Conservation (phyloP, 1,140 invertebrate genomes). For the Antheraea pernyi region DNA sequence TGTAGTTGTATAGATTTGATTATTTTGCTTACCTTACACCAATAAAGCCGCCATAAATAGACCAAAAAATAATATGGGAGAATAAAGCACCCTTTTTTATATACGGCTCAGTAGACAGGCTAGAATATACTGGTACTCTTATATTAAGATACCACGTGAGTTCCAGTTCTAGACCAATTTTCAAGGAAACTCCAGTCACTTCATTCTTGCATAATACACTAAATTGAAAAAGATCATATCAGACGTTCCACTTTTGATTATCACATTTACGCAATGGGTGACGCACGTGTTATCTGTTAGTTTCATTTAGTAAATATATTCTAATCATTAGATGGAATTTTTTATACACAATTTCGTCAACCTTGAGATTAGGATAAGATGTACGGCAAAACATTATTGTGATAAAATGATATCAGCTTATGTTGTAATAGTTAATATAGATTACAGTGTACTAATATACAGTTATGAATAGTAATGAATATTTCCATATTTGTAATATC, state of each 20-base stretch:
- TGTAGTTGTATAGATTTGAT: too few relatives aligned
- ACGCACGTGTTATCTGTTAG: background rate
- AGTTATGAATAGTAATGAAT: background rate
- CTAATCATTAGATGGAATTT: background rate
- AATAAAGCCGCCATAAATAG: too few relatives aligned
- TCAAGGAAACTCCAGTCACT: background rate
- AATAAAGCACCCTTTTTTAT: too few relatives aligned
- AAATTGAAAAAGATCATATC: background rate
- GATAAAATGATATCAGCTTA: background rate
- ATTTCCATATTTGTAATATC: background rate
- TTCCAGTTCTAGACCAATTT: background rate
- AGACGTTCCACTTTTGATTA: background rate
- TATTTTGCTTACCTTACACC: too few relatives aligned
- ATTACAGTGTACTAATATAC: background rate
- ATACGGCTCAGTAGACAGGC: too few relatives aligned
- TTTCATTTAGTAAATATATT: background rate
- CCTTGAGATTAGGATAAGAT: constrained; percentile 2
- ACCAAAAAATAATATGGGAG: too few relatives aligned
- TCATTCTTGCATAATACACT: background rate
- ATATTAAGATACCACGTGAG: too few relatives aligned
- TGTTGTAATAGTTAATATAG: background rate
- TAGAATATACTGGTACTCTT: too few relatives aligned
- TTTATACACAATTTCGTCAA: background rate
- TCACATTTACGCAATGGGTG: background rate
- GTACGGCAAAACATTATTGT: background rate